Percentiles rank a stretch among this genome's conserved stretches.
These are phyloP conservation scores for Drosophila setosimentum DNA, from an alignment of 2,888 invertebrate genomes.

Conservation along the genomic window DNA sequence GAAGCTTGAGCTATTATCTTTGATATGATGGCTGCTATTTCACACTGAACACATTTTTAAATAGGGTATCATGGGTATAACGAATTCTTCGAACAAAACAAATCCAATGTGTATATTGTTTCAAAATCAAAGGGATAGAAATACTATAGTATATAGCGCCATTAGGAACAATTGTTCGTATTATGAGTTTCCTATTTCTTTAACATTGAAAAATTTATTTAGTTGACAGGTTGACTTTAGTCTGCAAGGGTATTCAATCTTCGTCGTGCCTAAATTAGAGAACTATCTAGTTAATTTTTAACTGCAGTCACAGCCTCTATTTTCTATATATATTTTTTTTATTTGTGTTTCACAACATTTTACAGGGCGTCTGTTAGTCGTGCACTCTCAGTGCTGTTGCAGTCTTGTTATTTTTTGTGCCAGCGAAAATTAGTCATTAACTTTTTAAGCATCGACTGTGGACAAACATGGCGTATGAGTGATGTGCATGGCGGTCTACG, in stretches of 20 bases:
- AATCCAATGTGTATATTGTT: no score
- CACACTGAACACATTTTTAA: background rate
- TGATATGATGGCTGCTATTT: background rate
- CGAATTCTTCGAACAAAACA: background rate
- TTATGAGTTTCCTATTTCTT: no score
- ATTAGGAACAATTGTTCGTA: no score
- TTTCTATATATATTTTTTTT: background rate
- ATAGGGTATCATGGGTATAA: background rate
- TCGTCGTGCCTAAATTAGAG: no score
- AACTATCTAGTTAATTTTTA: background rate
- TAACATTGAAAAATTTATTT: background rate
- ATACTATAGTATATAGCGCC: no score
- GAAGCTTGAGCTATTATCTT: background rate
- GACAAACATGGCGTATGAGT: slow-evolving; percentile 80
- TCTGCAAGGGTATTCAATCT: background rate
- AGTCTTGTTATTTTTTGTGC: slow-evolving; percentile 46
- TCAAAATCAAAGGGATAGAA: background rate
- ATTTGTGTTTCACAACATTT: background rate
- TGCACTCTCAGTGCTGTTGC: background rate
- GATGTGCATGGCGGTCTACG: slow-evolving; percentile 65
- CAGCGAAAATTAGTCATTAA: slow-evolving; percentile 78
- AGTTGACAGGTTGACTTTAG: background rate
- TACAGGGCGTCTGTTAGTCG: slow-evolving; percentile 6
- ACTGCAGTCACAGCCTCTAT: background rate
- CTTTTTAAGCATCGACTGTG: slow-evolving; percentile 77